phyloP scores from a whole-genome alignment of 2,797 vertebrate species.

The Coregonus sp. region DNA sequence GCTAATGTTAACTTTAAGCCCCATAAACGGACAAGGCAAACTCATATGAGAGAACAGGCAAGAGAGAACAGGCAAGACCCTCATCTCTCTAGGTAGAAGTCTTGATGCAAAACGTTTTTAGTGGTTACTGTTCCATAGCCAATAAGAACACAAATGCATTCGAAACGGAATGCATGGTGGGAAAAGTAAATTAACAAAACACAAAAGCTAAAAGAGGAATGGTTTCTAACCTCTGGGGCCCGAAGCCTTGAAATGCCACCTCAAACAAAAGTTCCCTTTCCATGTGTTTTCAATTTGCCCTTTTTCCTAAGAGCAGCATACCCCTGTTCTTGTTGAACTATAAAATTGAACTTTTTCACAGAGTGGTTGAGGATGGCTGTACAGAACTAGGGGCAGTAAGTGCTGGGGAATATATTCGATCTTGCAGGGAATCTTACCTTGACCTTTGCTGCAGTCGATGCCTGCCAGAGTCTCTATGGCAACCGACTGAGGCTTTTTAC shows the following conservation, averaged over 20 bases:
- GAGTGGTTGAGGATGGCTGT: constrained; percentile 37
- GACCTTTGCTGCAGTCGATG: constrained; percentile 75
- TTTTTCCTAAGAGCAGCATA: constrained; percentile 43
- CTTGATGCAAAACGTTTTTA: background rate
- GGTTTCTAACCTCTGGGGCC: constrained; percentile 48
- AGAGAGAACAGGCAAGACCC: background rate
- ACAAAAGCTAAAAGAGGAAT: constrained; percentile 63
- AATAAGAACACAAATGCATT: constrained; percentile 1
- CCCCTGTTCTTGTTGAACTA: constrained; percentile 44
- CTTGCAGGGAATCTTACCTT: constrained; percentile 80
- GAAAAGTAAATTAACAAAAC: constrained; percentile 52
- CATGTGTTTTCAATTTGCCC: constrained; percentile 74
- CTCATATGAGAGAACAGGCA: background rate
- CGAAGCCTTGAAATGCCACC: constrained; percentile 63
- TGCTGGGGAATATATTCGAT: constrained; percentile 55
- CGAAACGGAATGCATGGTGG: constrained; percentile 45
- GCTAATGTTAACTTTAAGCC: background rate
- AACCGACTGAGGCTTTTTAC: constrained; percentile 72
- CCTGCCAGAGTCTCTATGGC: constrained; percentile 69
- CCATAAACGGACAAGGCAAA: background rate
- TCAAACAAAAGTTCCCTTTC: constrained; percentile 60
- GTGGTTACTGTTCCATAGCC: background rate
- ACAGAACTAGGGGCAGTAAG: constrained; percentile 39
- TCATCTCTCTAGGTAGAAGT: background rate
- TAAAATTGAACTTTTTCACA: constrained; percentile 44